A percentile compares a stretch with the other conserved stretches of the same genome.
Conservation (phyloP, 1,140 invertebrate species). For the Heliconius congener region DNA sequence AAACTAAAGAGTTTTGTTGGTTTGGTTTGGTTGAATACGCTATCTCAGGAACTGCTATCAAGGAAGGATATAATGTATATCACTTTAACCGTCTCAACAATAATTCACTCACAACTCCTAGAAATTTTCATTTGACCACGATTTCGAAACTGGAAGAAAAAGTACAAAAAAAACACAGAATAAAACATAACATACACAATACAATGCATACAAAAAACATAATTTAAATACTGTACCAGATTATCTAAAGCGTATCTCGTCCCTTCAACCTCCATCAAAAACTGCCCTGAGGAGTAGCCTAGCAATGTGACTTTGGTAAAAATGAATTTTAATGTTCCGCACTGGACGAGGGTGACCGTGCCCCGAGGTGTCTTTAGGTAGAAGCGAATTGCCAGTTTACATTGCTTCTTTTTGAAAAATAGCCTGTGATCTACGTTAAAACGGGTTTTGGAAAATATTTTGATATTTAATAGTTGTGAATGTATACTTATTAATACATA, state of each 20-base stretch:
- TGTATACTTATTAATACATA: too few relatives aligned
- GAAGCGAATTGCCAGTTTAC: not conserved
- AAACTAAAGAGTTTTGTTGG: too few relatives aligned
- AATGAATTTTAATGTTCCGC: constrained; percentile 47
- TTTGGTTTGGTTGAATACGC: too few relatives aligned
- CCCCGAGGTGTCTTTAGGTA: not conserved
- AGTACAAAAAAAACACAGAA: not conserved
- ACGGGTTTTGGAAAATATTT: not conserved
- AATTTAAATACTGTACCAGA: constrained; percentile 25
- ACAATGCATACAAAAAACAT: constrained; percentile 18
- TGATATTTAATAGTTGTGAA: too few relatives aligned
- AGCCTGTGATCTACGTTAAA: too few relatives aligned
- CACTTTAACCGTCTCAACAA: too few relatives aligned
- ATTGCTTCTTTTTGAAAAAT: not conserved
- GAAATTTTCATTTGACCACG: too few relatives aligned
- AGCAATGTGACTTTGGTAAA: constrained; percentile 45
- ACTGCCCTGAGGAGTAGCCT: constrained; percentile 25
- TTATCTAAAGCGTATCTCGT: constrained; percentile 22
- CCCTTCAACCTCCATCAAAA: constrained; percentile 18
- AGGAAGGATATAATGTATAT: too few relatives aligned
- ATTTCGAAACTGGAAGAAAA: too few relatives aligned
- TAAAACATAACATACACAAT: not conserved
- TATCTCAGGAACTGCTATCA: too few relatives aligned
- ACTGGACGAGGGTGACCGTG: constrained; percentile 16
- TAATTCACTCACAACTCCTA: too few relatives aligned